phyloP scores from a whole-genome alignment of 2,888 invertebrate genomes.

The Latrodectus elegans region DNA sequence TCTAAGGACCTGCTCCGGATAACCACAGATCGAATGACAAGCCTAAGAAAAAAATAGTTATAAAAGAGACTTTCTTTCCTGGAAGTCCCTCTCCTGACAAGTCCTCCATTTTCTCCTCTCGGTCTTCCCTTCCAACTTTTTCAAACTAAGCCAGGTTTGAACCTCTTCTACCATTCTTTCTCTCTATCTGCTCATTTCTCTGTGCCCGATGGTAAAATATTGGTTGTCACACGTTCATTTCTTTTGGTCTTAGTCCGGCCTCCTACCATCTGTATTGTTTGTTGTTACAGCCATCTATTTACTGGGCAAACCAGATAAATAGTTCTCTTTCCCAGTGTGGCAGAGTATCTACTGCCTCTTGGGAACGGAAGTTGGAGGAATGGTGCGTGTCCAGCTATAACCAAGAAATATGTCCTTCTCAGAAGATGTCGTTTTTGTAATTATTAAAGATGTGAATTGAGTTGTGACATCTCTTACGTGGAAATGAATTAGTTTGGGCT shows the following conservation, averaged over 20 bases:
- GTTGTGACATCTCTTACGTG: neutral
- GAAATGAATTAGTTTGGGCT: no score
- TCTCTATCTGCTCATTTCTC: slow-evolving; percentile 24
- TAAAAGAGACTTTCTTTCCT: slow-evolving; percentile 41
- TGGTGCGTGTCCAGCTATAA: neutral
- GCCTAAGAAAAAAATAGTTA: slow-evolving; percentile 14
- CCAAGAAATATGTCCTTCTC: neutral
- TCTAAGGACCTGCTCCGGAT: slow-evolving; percentile 11
- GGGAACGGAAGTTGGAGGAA: slow-evolving; percentile 5
- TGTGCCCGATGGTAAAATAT: slow-evolving; percentile 57
- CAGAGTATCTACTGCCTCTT: neutral
- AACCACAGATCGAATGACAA: slow-evolving; percentile 29
- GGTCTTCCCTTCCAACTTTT: slow-evolving; percentile 15
- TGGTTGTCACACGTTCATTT: slow-evolving; percentile 59
- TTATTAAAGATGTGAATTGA: slow-evolving; percentile 1
- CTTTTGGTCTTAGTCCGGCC: slow-evolving; percentile 18
- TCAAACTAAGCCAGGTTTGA: slow-evolving; percentile 42
- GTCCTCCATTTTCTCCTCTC: slow-evolving; percentile 36
- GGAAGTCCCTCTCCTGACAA: slow-evolving; percentile 44
- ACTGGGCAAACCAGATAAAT: slow-evolving; percentile 52
- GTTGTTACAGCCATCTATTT: slow-evolving; percentile 58
- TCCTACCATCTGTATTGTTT: slow-evolving; percentile 37
- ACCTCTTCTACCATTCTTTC: slow-evolving; percentile 9
- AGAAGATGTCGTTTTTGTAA: slow-evolving; percentile 3
- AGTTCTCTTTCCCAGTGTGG: slow-evolving; percentile 12